Evolutionary conservation across 2,113 vertebrate genomes (phyloP).

Genomic region (Struthidea cinerea): DNA sequence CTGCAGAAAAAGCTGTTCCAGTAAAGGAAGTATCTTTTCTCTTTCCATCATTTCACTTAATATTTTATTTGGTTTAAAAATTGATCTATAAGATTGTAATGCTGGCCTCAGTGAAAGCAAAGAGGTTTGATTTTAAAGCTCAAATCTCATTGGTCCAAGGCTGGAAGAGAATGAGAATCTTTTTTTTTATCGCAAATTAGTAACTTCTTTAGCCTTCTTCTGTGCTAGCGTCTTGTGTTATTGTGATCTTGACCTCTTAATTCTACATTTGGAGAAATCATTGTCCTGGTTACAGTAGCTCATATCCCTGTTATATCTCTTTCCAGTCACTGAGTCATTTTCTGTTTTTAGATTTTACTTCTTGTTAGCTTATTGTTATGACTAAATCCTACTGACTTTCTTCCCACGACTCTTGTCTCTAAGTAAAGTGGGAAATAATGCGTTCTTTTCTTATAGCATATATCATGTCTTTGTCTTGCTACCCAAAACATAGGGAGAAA

Average conservation of each 20-base stretch:
- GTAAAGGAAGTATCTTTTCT: neutral
- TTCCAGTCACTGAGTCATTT: conserved; percentile 23
- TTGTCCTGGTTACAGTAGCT: neutral
- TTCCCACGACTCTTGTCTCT: neutral
- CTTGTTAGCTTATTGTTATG: conserved; percentile 27
- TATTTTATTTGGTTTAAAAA: neutral
- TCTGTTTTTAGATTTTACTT: conserved; percentile 31
- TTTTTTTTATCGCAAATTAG: neutral
- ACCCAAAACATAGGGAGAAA: neutral
- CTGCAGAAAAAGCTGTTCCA: neutral
- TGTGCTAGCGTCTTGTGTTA: neutral
- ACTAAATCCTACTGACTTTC: conserved; percentile 29
- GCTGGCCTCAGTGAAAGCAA: neutral
- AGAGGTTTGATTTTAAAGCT: neutral
- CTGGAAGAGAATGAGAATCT: neutral
- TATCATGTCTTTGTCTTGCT: neutral
- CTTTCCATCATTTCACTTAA: neutral
- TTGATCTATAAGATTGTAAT: neutral
- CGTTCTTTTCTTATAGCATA: neutral
- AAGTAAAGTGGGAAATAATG: neutral
- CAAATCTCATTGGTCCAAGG: neutral
- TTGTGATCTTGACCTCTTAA: neutral
- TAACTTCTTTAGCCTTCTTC: neutral
- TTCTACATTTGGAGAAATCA: neutral
- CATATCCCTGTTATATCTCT: neutral